A percentile compares a stretch with the other conserved stretches of the same genome.
Conservation (phyloP, 1,140 invertebrate genomes). For the Agraylea sexmaculata region DNA sequence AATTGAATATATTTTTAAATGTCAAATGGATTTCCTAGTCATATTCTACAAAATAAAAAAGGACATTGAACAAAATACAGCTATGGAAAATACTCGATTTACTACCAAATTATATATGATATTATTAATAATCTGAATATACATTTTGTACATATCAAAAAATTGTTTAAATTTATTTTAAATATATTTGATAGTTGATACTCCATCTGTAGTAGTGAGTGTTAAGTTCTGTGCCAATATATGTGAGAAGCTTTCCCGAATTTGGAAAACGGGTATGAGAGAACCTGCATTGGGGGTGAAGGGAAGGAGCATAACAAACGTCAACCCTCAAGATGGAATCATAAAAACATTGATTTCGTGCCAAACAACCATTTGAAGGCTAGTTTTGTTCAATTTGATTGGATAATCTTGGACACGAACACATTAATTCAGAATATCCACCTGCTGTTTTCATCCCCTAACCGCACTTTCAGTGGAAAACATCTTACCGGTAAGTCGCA, state of each 20-base stretch:
- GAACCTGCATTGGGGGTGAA: neutral
- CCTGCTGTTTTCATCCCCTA: too few species aligned
- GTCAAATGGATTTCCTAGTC: too few species aligned
- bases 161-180: neutral
- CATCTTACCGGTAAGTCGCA: too few species aligned
- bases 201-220: neutral
- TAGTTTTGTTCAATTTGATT: too few species aligned
- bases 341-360: constrained; percentile 3
- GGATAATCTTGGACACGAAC: too few species aligned
- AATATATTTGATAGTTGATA: neutral
- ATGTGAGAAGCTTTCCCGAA: neutral
- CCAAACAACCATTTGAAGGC: neutral
- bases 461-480: too few species aligned
- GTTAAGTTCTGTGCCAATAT: neutral
- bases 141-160: constrained; percentile 2
- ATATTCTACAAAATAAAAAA: too few species aligned
- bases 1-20: too few species aligned
- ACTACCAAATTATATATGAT: too few species aligned
- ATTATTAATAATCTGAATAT: neutral
- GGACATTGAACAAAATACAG: too few species aligned
- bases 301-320: constrained; percentile 10
- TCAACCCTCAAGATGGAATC: constrained; percentile 8
- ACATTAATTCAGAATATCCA: too few species aligned
- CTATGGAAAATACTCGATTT: too few species aligned
- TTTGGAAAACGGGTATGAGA: neutral